Evolutionary conservation across 2,113 vertebrate genomes (phyloP).

Genomic region (Mugil cephalus): DNA sequence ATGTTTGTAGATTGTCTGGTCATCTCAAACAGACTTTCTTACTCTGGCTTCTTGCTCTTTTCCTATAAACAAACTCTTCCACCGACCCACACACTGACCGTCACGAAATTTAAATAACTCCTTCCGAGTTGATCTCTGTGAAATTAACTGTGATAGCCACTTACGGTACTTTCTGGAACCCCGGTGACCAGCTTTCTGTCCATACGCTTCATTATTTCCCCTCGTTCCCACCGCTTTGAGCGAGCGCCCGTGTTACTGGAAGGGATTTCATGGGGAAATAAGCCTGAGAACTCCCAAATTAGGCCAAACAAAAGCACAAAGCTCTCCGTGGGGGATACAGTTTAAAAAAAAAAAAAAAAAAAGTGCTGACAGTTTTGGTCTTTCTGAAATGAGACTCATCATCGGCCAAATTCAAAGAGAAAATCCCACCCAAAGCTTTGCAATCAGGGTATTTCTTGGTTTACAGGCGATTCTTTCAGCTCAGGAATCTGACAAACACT

Average conservation of each 20-base stretch:
- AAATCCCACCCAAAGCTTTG: slow-evolving; percentile 27
- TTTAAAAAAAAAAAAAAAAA: too few relatives aligned
- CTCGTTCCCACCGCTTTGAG: slow-evolving; percentile 40
- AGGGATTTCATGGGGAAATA: slow-evolving; percentile 63
- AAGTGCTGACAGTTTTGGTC: slow-evolving; percentile 47
- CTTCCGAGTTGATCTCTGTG: slow-evolving; percentile 61
- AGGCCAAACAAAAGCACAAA: slow-evolving; percentile 62
- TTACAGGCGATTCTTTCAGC: slow-evolving; percentile 21
- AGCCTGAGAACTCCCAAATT: slow-evolving; percentile 57
- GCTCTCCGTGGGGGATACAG: slow-evolving; percentile 33
- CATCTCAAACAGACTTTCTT: slow-evolving; percentile 30
- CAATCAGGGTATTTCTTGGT: slow-evolving; percentile 36
- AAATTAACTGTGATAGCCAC: slow-evolving; percentile 61
- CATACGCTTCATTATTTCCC: slow-evolving; percentile 62
- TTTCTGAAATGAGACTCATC: slow-evolving; percentile 38
- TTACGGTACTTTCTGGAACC: slow-evolving; percentile 28
- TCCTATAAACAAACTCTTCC: slow-evolving; percentile 51
- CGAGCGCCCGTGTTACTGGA: slow-evolving; percentile 54
- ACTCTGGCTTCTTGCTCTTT: slow-evolving; percentile 4
- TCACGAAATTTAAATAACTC: slow-evolving; percentile 30
- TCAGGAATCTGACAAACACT: slow-evolving; percentile 1
- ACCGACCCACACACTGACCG: slow-evolving; percentile 33
- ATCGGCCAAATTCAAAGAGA: slow-evolving; percentile 15
- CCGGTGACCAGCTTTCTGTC: slow-evolving; percentile 39
- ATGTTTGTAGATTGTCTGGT: slow-evolving; percentile 22